phyloP scores from a whole-genome alignment of 2,113 vertebrate genomes.

The Sander lucioperca region DNA sequence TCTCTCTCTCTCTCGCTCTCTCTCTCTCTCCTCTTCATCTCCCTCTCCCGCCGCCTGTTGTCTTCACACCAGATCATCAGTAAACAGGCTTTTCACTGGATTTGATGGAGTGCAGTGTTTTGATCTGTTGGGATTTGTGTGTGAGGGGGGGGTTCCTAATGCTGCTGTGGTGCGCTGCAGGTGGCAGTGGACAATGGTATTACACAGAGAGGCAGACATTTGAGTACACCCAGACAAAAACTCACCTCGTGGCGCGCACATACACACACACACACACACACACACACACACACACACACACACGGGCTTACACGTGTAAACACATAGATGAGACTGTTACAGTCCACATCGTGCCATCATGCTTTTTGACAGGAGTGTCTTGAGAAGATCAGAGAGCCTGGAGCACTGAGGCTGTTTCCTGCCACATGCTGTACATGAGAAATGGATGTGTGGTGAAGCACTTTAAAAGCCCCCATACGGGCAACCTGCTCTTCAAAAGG shows the following conservation, averaged over 20 bases:
- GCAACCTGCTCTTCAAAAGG: constrained; percentile 61
- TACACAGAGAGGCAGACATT: constrained; percentile 48
- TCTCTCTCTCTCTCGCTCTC: constrained; percentile 13
- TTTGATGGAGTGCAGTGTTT: constrained; percentile 74
- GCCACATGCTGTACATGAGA: constrained; percentile 69
- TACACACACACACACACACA: neutral
- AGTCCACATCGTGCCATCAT: constrained; percentile 22
- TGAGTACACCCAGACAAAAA: constrained; percentile 4
- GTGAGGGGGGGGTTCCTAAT: neutral
- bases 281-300: neutral
- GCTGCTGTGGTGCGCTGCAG: constrained; percentile 65
- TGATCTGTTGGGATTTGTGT: constrained; percentile 71
- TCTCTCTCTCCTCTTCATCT: constrained; percentile 23
- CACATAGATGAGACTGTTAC: constrained; percentile 37
- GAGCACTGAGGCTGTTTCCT: constrained; percentile 54
- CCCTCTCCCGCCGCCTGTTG: constrained; percentile 56
- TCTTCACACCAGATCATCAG: constrained; percentile 72
- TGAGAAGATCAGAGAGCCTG: constrained; percentile 62
- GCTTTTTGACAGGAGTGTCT: constrained; percentile 59
- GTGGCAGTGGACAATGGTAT: constrained; percentile 70
- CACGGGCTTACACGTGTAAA: constrained; percentile 5
- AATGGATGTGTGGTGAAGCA: constrained; percentile 57
- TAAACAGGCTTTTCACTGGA: constrained; percentile 78
- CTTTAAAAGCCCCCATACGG: constrained; percentile 54
- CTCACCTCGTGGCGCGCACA: neutral